Percentiles rank a stretch among this genome's conserved stretches.
phyloP scores from a whole-genome alignment of 1,140 invertebrate species.

The Drosophila nigromelanica region DNA sequence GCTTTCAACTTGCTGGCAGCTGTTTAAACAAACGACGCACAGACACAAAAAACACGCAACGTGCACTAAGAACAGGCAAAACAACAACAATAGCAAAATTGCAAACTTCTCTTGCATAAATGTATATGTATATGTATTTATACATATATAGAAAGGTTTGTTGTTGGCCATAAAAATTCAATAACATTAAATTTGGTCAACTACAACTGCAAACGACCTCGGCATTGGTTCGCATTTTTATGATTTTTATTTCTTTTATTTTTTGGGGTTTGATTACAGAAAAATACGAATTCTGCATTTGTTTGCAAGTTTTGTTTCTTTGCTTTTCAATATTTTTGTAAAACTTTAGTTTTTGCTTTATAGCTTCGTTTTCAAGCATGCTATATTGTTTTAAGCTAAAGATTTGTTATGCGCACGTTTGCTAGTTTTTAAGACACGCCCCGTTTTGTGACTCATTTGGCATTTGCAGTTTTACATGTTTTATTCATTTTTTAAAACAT shows the following conservation, averaged over 20 bases:
- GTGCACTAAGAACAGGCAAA: slow-evolving; percentile 31
- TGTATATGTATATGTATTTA: no score
- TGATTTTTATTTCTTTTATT: slow-evolving; percentile 1
- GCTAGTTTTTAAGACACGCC: not conserved
- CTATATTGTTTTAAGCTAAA: not conserved
- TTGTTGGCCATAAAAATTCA: slow-evolving; percentile 64
- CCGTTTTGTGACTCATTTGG: slow-evolving; percentile 22
- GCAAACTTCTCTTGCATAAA: slow-evolving; percentile 32
- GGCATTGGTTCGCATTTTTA: slow-evolving; percentile 44
- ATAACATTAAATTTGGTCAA: slow-evolving; percentile 48
- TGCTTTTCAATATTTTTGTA: slow-evolving; percentile 61
- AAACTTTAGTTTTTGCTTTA: slow-evolving; percentile 28
- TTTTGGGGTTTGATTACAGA: slow-evolving; percentile 43
- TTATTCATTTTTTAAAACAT: slow-evolving; percentile 6
- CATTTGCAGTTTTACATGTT: not conserved
- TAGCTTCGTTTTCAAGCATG: not conserved
- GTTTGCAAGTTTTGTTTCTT: slow-evolving; percentile 33
- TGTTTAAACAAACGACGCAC: slow-evolving; percentile 67
- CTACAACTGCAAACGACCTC: slow-evolving; percentile 46
- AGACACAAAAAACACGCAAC: slow-evolving; percentile 22
- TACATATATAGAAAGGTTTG: not conserved
- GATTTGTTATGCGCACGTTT: slow-evolving; percentile 8
- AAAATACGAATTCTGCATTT: slow-evolving; percentile 49
- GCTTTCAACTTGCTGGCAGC: slow-evolving; percentile 51
- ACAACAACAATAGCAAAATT: slow-evolving; percentile 16